Evolutionary conservation across 1,140 invertebrate species (phyloP).

Genomic region (Leptestheria dahalacensis): DNA sequence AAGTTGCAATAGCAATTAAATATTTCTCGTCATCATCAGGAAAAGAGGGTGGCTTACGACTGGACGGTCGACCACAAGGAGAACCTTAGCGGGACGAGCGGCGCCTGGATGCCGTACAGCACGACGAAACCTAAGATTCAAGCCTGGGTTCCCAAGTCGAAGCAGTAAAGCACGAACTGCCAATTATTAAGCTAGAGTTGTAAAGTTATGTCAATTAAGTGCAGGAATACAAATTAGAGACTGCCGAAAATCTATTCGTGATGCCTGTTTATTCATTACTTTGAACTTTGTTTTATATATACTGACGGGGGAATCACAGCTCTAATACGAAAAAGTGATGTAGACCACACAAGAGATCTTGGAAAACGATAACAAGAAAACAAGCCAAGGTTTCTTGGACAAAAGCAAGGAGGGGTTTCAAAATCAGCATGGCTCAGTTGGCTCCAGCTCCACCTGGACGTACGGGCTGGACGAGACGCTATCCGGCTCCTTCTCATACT

Average conservation of each 20-base stretch:
- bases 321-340: not conserved
- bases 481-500: constrained; percentile 13
- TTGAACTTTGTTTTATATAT: no score
- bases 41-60: constrained; percentile 38
- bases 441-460: constrained; percentile 15
- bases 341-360: not conserved
- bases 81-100: constrained; percentile 52
- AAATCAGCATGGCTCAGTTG: not conserved
- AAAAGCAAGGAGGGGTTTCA: no score
- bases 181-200: not conserved
- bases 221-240: not conserved
- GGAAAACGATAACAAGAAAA: not conserved
- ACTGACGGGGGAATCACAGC: not conserved
- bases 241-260: not conserved
- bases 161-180: not conserved
- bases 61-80: constrained; percentile 74
- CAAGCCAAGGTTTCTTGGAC: not conserved
- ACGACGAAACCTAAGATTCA: constrained; percentile 72
- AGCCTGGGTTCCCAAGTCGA: constrained; percentile 51
- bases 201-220: not conserved
- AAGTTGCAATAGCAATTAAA: not conserved
- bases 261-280: not conserved
- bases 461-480: constrained; percentile 17
- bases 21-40: constrained; percentile 12
- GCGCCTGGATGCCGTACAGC: constrained; percentile 68